Evolutionary conservation across 2,797 vertebrate genomes (phyloP).

Genomic region (Linurgus olivaceus): DNA sequence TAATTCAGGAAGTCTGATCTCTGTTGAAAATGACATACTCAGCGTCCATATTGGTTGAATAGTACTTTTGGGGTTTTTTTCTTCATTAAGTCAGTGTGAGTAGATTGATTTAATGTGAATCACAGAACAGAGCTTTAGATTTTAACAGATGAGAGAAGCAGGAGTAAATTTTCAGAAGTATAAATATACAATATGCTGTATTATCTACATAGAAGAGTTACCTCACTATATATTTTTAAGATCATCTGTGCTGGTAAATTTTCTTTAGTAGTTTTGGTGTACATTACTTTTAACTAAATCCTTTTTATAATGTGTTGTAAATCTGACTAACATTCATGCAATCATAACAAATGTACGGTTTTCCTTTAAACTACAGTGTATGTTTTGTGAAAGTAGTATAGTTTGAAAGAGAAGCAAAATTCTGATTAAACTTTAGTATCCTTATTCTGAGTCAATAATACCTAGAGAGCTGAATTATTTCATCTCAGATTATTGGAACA

Average conservation of each 20-base stretch:
- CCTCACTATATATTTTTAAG: neutral
- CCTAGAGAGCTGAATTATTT: neutral
- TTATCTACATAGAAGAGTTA: neutral
- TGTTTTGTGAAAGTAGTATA: neutral
- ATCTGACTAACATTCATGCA: neutral
- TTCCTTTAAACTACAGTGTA: neutral
- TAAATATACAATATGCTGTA: neutral
- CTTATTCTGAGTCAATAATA: neutral
- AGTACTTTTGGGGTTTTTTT: neutral
- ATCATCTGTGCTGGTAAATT: neutral
- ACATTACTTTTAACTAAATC: neutral
- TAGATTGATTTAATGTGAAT: neutral
- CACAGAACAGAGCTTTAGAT: neutral
- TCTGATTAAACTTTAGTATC: neutral
- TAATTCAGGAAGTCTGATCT: neutral
- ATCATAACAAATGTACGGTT: neutral
- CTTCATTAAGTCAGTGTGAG: neutral
- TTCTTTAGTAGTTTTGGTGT: neutral
- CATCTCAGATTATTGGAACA: neutral
- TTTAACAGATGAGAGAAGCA: neutral
- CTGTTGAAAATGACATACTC: neutral
- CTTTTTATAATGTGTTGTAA: neutral
- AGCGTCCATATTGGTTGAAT: neutral
- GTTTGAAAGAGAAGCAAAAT: neutral
- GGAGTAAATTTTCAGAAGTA: neutral